Percentiles rank a stretch among this genome's conserved stretches.
Evolutionary conservation across 2,888 invertebrate species (phyloP).

Genomic region (Drosophila rubida): DNA sequence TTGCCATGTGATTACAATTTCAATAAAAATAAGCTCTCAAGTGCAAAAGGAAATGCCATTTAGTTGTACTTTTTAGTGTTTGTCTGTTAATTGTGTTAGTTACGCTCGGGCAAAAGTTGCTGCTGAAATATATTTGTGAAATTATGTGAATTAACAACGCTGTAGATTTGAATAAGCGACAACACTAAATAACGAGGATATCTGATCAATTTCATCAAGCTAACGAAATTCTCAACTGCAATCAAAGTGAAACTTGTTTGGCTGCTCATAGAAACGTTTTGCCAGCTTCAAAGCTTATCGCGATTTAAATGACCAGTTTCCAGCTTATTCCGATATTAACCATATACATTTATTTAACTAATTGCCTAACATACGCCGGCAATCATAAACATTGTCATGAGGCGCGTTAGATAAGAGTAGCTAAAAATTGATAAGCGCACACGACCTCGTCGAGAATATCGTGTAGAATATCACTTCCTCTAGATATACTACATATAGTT

Average conservation of each 20-base stretch:
- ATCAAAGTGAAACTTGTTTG: conserved; percentile 30
- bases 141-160: too few species aligned
- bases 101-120: not conserved
- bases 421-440: conserved; percentile 35
- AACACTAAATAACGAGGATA: not conserved
- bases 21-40: conserved; percentile 22
- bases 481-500: conserved; percentile 4
- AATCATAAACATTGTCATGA: conserved; percentile 15
- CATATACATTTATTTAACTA: conserved; percentile 28
- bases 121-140: too few species aligned
- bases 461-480: conserved; percentile 23
- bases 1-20: conserved; percentile 33
- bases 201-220: not conserved
- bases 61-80: not conserved
- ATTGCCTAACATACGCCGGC: conserved; percentile 22
- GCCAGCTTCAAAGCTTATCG: conserved; percentile 34
- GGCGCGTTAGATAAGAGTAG: conserved; percentile 33
- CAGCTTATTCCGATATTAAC: conserved; percentile 11
- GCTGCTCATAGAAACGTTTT: conserved; percentile 21
- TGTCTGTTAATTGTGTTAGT: not conserved
- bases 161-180: not conserved
- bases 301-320: conserved; percentile 21
- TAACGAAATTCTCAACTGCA: conserved; percentile 7
- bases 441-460: conserved; percentile 48
- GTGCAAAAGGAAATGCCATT: conserved; percentile 53